These are phyloP conservation scores for Caenorhabditis macrosperma DNA, from an alignment of 2,888 invertebrate genomes.

Conservation along the genomic window DNA sequence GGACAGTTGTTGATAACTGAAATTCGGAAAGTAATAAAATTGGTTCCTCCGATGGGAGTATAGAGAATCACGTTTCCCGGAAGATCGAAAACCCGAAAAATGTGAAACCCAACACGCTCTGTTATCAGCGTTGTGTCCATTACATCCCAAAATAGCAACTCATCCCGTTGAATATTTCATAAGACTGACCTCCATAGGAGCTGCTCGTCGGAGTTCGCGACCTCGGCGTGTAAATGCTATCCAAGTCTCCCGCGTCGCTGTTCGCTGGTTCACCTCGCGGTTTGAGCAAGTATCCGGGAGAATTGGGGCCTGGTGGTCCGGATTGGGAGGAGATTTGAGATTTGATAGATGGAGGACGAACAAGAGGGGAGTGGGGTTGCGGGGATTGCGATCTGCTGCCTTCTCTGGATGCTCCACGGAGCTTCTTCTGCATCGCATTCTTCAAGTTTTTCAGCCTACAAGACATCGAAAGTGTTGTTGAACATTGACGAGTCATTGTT, in stretches of 20 bases:
- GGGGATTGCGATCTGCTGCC: constrained; percentile 77
- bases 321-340: constrained; percentile 78
- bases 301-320: constrained; percentile 79
- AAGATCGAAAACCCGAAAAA: not conserved
- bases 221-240: constrained; percentile 75
- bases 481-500: too few species aligned
- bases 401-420: constrained; percentile 77
- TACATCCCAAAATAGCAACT: not conserved
- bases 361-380: constrained; percentile 78
- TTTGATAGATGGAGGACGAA: constrained; percentile 79
- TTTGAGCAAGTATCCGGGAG: constrained; percentile 77
- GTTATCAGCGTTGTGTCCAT: not conserved
- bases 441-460: constrained; percentile 79
- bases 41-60: too few species aligned
- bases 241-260: constrained; percentile 77
- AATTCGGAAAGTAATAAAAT: too few species aligned
- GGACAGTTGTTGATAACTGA: too few species aligned
- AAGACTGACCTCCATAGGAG: constrained; percentile 69
- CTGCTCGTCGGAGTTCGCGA: constrained; percentile 71
- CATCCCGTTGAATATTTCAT: not conserved
- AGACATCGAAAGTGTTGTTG: too few species aligned
- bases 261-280: constrained; percentile 76
- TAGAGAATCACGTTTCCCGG: constrained; percentile 1
- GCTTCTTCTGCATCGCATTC: constrained; percentile 78
- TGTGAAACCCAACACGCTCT: not conserved